phyloP scores from a whole-genome alignment of 1,140 invertebrate genomes.

The Drosophila aff. region DNA sequence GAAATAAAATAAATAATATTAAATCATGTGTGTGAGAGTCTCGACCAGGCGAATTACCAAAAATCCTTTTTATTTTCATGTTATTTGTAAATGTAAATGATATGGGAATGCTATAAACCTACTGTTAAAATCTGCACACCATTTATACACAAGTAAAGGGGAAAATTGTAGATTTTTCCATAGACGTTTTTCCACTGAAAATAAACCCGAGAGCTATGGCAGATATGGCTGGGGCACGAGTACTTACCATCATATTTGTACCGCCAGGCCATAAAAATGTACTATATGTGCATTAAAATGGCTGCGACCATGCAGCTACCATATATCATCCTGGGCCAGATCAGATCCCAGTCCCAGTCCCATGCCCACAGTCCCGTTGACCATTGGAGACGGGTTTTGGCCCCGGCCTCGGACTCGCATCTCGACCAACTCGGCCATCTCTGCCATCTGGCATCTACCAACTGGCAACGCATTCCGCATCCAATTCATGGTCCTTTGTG shows the following conservation, averaged over 20 bases:
- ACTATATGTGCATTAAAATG: constrained; percentile 7
- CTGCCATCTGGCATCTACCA: constrained; percentile 3
- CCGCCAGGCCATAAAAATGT: constrained; percentile 4
- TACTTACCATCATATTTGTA: constrained; percentile 4
- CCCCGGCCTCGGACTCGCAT: neutral
- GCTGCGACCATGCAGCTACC: constrained; percentile 13
- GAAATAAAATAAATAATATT: neutral
- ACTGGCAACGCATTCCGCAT: constrained; percentile 15
- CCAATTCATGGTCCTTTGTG: constrained; percentile 28
- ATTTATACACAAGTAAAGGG: neutral
- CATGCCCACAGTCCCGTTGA: neutral
- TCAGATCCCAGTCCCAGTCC: neutral
- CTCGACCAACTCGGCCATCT: neutral
- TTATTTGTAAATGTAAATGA: neutral
- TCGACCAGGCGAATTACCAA: neutral
- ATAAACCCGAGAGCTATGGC: neutral
- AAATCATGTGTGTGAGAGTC: neutral
- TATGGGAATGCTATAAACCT: neutral
- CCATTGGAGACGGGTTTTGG: neutral
- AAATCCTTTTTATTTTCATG: neutral
- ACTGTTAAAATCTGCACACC: neutral
- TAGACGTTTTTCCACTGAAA: neutral
- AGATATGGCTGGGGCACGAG: neutral
- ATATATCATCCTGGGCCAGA: constrained; percentile 14
- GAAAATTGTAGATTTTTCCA: neutral